A percentile compares a stretch with the other conserved stretches of the same genome.
Evolutionary conservation across 2,888 invertebrate species (phyloP).

Genomic region (Iphiclides podalirius): DNA sequence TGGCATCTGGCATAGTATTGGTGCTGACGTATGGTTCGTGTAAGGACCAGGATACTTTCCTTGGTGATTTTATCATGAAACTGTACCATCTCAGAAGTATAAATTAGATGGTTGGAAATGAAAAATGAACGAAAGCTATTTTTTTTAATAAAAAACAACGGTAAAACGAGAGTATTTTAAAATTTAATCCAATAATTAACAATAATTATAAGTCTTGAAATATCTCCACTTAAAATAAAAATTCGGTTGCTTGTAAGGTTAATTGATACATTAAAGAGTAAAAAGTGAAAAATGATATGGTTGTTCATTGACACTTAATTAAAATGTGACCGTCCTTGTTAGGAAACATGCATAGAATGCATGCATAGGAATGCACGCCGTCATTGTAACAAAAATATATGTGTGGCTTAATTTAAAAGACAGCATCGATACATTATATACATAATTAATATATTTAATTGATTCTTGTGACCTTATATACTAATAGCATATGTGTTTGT

Average conservation of each 20-base stretch:
- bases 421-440: background rate
- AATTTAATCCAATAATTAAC: constrained; percentile 27
- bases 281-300: no score
- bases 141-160: constrained; percentile 20
- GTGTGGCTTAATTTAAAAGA: background rate
- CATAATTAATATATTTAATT: background rate
- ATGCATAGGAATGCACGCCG: background rate
- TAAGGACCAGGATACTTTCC: no score
- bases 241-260: constrained; percentile 30
- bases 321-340: background rate
- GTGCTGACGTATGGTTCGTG: background rate
- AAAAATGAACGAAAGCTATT: no score
- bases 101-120: no score
- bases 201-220: constrained; percentile 30
- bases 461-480: background rate
- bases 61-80: no score
- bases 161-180: constrained; percentile 29
- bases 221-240: constrained; percentile 35
- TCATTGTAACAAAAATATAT: no score
- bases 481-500: background rate
- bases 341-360: background rate
- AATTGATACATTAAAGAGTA: constrained; percentile 1
- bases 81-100: no score
- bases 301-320: background rate
- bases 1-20: background rate